A percentile compares a stretch with the other conserved stretches of the same genome.
Conservation (phyloP, 1,140 invertebrate genomes). For the Xylocopa sonorina region DNA sequence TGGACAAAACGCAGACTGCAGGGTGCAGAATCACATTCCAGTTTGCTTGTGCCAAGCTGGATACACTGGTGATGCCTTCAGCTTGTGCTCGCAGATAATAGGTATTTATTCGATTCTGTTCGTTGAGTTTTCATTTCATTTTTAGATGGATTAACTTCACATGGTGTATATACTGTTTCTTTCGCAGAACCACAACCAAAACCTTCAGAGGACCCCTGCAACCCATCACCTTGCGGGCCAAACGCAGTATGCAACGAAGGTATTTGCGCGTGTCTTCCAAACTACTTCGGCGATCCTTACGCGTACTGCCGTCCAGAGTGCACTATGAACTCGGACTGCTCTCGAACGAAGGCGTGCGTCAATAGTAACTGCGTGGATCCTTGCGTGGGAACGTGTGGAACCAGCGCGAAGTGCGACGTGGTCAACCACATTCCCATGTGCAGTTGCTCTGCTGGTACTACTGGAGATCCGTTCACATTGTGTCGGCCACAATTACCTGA, state of each 20-base stretch:
- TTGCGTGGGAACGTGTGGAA: constrained; percentile 89
- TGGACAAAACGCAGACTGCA: constrained; percentile 87
- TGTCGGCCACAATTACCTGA: constrained; percentile 81
- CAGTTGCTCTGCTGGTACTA: constrained; percentile 85
- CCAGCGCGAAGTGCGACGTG: constrained; percentile 88
- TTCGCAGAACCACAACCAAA: constrained; percentile 77
- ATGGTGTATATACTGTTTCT: background rate
- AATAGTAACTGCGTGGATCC: constrained; percentile 89
- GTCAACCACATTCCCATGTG: constrained; percentile 90
- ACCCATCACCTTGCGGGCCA: constrained; percentile 90
- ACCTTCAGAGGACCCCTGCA: constrained; percentile 85
- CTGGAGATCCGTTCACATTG: constrained; percentile 90
- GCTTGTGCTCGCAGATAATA: constrained; percentile 81
- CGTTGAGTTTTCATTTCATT: background rate
- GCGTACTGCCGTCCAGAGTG: constrained; percentile 90
- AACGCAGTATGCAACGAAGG: constrained; percentile 88
- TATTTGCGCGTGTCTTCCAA: constrained; percentile 88
- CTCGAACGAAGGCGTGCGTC: constrained; percentile 88
- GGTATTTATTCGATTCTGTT: constrained; percentile 44
- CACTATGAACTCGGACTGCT: constrained; percentile 91
- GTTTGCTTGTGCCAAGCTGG: constrained; percentile 86
- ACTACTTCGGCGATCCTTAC: constrained; percentile 89
- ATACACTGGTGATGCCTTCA: constrained; percentile 86
- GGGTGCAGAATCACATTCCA: constrained; percentile 89
- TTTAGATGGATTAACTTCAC: background rate